A percentile compares a stretch with the other conserved stretches of the same genome.
Evolutionary conservation across 2,888 invertebrate genomes (phyloP).

Genomic region (Drosophila neonasuta): DNA sequence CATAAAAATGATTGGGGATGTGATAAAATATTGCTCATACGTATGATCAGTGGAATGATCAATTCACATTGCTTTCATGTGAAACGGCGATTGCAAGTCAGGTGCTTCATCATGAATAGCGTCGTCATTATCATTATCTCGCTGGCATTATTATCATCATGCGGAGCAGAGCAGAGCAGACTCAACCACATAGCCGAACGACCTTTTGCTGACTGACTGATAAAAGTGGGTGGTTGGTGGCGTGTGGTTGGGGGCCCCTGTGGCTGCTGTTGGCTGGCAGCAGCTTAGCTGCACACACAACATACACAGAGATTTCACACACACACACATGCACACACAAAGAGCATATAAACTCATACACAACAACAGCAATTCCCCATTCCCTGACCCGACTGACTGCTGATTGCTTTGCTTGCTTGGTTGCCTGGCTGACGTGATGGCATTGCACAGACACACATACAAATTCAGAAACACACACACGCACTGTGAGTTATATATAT

Average conservation of each 20-base stretch:
- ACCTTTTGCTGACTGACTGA: conserved; percentile 77
- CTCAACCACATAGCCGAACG: conserved; percentile 67
- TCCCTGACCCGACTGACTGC: conserved; percentile 72
- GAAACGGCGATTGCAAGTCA: conserved; percentile 49
- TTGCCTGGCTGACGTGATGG: conserved; percentile 73
- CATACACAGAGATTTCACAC: conserved; percentile 12
- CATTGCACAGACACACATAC: conserved; percentile 64
- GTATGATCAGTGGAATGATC: conserved; percentile 2
- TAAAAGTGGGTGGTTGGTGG: conserved; percentile 70
- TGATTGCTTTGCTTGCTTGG: conserved; percentile 75
- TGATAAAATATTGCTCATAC: neutral
- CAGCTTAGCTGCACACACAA: conserved; percentile 62
- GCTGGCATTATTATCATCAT: conserved; percentile 5
- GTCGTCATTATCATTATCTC: conserved; percentile 23
- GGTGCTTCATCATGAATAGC: conserved; percentile 52
- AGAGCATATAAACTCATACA: conserved; percentile 34
- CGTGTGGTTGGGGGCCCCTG: conserved; percentile 46
- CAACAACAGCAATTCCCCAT: conserved; percentile 64
- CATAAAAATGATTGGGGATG: neutral
- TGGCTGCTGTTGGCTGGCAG: conserved; percentile 59
- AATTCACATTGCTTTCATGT: conserved; percentile 33
- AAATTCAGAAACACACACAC: conserved; percentile 22
- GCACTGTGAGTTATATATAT: conserved; percentile 14
- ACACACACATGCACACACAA: conserved; percentile 21
- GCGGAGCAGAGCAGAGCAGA: conserved; percentile 14